Conservation (phyloP, 2,113 vertebrate genomes). For the Penelope pileata region DNA sequence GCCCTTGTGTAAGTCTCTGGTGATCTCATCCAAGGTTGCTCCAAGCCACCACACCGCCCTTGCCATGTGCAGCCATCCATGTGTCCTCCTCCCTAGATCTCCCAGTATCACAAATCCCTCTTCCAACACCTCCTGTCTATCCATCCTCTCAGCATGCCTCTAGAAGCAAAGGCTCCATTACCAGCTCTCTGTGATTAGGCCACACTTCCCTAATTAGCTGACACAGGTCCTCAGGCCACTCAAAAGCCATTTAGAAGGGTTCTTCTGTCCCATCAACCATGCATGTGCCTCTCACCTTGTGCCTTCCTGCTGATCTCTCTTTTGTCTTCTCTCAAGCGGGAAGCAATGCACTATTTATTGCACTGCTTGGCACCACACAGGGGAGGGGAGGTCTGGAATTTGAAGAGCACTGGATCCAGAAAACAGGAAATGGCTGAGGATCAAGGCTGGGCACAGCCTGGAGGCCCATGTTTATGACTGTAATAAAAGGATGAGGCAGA, state of each 20-base stretch:
- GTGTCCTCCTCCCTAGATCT: not conserved
- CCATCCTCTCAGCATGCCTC: fast-evolving
- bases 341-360: not conserved
- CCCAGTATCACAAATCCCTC: not conserved
- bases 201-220: not conserved
- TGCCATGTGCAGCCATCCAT: not conserved
- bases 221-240: not conserved
- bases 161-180: not conserved
- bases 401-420: slow-evolving; percentile 28
- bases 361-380: not conserved
- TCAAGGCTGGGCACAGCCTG: slow-evolving; percentile 58
- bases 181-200: not conserved
- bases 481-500: slow-evolving; percentile 60
- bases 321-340: not conserved
- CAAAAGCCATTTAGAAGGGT: not conserved
- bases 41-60: not conserved
- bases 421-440: slow-evolving; percentile 54
- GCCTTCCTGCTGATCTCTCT: not conserved
- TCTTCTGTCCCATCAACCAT: not conserved
- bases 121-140: not conserved
- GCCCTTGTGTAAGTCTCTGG: not conserved
- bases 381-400: slow-evolving; percentile 40
- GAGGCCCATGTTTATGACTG: not conserved
- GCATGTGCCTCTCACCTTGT: not conserved
- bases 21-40: not conserved